A percentile compares a stretch with the other conserved stretches of the same genome.
These are phyloP conservation scores for Argopecten irradians DNA, from an alignment of 1,140 invertebrate species.

Conservation along the genomic window DNA sequence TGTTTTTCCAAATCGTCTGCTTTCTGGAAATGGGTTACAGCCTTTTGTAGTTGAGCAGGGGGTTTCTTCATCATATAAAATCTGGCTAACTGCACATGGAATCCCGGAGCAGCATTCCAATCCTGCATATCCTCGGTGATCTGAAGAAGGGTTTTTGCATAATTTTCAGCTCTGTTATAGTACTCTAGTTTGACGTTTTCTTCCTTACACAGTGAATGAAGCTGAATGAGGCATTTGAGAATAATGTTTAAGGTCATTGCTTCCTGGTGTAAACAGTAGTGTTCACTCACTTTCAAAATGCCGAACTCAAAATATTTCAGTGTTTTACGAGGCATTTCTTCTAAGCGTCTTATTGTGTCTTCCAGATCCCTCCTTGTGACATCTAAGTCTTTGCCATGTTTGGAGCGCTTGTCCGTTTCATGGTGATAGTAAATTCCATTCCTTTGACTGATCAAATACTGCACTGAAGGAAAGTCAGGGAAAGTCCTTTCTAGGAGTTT, in stretches of 20 bases:
- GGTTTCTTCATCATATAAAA: background rate
- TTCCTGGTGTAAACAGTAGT: background rate
- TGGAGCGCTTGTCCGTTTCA: background rate
- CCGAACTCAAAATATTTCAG: background rate
- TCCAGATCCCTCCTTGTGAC: background rate
- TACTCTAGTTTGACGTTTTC: background rate
- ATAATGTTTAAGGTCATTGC: background rate
- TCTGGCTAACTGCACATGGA: background rate
- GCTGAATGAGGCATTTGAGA: background rate
- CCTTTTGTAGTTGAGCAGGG: background rate
- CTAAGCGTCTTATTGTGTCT: background rate
- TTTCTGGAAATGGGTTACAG: background rate
- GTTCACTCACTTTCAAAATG: conserved; percentile 10
- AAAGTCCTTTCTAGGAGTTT: background rate
- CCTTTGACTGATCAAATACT: background rate
- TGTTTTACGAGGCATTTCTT: background rate
- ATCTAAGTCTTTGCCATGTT: background rate
- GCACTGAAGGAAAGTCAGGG: background rate
- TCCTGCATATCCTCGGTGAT: background rate
- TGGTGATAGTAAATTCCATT: background rate
- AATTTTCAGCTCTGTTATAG: background rate
- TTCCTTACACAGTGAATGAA: background rate
- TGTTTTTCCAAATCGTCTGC: background rate
- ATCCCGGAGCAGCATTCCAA: background rate
- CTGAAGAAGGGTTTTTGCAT: background rate